These are phyloP conservation scores for Lophius americanus DNA, from an alignment of 2,797 vertebrate genomes.

Conservation along the genomic window DNA sequence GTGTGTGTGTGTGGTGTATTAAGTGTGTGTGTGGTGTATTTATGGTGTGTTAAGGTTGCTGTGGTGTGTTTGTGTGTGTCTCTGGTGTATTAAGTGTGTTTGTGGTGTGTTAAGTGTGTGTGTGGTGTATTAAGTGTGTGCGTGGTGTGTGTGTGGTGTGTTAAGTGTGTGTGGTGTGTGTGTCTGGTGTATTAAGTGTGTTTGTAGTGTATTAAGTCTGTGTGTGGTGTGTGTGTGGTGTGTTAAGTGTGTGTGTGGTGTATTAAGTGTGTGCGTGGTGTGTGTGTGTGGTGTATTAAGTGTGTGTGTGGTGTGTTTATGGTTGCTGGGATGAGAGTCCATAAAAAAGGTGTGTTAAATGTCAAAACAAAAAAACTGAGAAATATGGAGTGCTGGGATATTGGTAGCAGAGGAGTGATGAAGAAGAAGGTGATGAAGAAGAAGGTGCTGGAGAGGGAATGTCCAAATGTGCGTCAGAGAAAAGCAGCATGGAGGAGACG, in stretches of 20 bases:
- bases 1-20: no score
- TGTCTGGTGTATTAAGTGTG: neutral
- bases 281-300: conserved; percentile 15
- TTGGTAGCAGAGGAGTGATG: conserved; percentile 3
- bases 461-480: conserved; percentile 6
- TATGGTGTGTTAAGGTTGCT: no score
- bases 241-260: neutral
- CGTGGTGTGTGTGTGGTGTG: neutral
- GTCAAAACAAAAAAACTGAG: conserved; percentile 3
- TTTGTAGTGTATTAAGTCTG: conserved; percentile 8
- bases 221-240: conserved; percentile 5
- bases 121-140: neutral
- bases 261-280: neutral
- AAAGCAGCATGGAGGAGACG: conserved; percentile 21
- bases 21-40: no score
- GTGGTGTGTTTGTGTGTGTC: no score
- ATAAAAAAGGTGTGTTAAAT: conserved; percentile 5
- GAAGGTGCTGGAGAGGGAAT: conserved; percentile 3
- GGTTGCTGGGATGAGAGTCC: conserved; percentile 21
- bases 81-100: no score
- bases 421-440: neutral
- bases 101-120: neutral
- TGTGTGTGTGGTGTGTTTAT: conserved; percentile 11
- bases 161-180: conserved; percentile 15
- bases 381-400: neutral